Base-by-base conservation (phyloP, 2,888 invertebrate species). In the Leucophenga montana region DNA sequence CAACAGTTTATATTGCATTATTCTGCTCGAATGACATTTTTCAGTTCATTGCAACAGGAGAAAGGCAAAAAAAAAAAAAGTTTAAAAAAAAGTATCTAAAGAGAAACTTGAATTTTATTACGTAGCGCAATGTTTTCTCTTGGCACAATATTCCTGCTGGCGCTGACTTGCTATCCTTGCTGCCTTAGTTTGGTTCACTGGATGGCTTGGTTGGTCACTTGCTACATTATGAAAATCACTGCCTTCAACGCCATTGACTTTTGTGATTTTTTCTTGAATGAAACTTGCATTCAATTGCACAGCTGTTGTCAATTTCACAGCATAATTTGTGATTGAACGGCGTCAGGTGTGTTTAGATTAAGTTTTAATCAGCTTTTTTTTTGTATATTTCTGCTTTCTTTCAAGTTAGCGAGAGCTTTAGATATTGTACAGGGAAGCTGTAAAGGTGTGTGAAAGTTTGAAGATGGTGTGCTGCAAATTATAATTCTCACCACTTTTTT, bases 1-100 rank as follows among this genome's bases (percentile, higher is more conserved):
- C 83, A 82, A 84, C 81, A 82, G 85, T 82, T 82, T 82, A 84
- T 84, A 82, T 82, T 82, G 81, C 81, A 82, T 82, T 82, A 82
- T 82, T 82, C 81, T 82, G 85, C 81, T 84, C 82, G 85, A 84
- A 84, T 84, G 82, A 83, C 77, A 81, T 82, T 81, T 84, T 75
- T 14, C 33, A 27, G 59, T 46, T 18, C 44, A 61, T 31, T 39
- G 33, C 61, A 48, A 22, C 46, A 64, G 62, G 20, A 59, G 31
- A 31, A 18, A 57, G 57, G 22, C 39, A 39, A 39, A 39, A 39
- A 39, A 39, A 3, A 50, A 50, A 50, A 48, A 13, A 13, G 11
- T 6, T 16, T 6, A 48, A 48, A 48, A 5, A 22, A 14, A 3
- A 56, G 13, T 56, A 53, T 16, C 20, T 53, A 20, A 4, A 53